A percentile compares a stretch with the other conserved stretches of the same genome.
Conservation (phyloP, 2,888 invertebrate species). For the Matsumyia berberina region DNA sequence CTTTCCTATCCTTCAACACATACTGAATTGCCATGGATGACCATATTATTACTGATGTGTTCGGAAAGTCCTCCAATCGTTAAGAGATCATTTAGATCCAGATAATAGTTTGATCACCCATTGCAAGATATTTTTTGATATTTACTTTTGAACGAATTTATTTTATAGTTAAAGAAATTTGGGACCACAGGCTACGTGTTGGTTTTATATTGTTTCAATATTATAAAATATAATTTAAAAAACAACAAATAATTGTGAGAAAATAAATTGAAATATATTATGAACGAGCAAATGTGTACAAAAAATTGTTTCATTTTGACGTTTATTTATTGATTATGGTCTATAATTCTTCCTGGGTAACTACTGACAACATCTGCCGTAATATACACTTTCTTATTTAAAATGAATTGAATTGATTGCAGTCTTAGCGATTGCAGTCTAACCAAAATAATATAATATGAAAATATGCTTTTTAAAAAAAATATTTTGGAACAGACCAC, state of each 20-base stretch:
- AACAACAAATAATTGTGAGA: slow-evolving; percentile 34
- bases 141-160: not conserved
- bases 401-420: no score
- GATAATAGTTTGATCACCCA: not conserved
- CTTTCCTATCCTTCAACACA: not conserved
- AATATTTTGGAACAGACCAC: no score
- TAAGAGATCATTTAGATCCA: no score
- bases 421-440: no score
- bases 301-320: slow-evolving; percentile 5
- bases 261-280: slow-evolving; percentile 25
- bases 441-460: no score
- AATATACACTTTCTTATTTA: no score
- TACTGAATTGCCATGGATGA: not conserved
- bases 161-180: slow-evolving; percentile 45
- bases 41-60: no score
- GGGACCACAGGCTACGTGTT: slow-evolving; percentile 66
- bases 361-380: no score
- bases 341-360: no score
- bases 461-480: no score
- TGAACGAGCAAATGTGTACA: slow-evolving; percentile 15
- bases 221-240: slow-evolving; percentile 9
- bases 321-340: not conserved
- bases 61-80: no score
- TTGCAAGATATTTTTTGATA: not conserved
- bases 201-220: slow-evolving; percentile 48